Evolutionary conservation across 2,797 vertebrate species (phyloP).

Genomic region (Pagetopsis macropterus): DNA sequence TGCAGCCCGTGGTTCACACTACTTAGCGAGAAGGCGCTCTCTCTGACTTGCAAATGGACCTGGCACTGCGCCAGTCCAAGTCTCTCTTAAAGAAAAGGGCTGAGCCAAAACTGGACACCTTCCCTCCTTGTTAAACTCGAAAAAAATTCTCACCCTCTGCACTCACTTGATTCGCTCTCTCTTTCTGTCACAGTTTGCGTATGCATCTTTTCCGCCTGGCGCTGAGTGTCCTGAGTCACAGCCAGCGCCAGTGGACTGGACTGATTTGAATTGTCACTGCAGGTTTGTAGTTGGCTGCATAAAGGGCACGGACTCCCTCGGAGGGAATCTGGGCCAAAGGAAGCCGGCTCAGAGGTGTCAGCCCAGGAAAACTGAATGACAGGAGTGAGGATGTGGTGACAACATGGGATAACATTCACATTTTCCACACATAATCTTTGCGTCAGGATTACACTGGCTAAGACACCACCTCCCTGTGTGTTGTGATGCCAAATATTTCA

Average conservation of each 20-base stretch:
- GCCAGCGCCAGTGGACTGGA: slow-evolving; percentile 67
- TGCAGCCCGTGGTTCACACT: slow-evolving; percentile 64
- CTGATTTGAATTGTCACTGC: slow-evolving; percentile 75
- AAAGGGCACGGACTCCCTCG: slow-evolving; percentile 53
- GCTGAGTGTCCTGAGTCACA: slow-evolving; percentile 68
- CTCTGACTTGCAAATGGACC: slow-evolving; percentile 73
- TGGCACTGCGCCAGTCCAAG: slow-evolving; percentile 61
- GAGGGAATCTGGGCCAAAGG: slow-evolving; percentile 60
- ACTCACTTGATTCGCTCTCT: slow-evolving; percentile 12
- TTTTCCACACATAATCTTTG: slow-evolving; percentile 34
- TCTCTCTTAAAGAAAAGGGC: slow-evolving; percentile 47
- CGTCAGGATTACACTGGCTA: slow-evolving; percentile 47
- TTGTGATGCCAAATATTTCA: slow-evolving; percentile 24
- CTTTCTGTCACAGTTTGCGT: slow-evolving; percentile 36
- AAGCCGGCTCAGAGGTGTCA: slow-evolving; percentile 52
- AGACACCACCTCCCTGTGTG: not conserved
- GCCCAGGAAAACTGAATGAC: slow-evolving; percentile 40
- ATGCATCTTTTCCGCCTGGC: slow-evolving; percentile 57
- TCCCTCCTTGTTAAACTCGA: slow-evolving; percentile 53
- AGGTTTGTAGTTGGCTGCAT: slow-evolving; percentile 62
- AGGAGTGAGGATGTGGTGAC: slow-evolving; percentile 36
- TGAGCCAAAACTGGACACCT: slow-evolving; percentile 49
- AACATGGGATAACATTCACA: slow-evolving; percentile 35
- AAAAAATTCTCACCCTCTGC: slow-evolving; percentile 12
- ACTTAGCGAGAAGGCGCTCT: slow-evolving; percentile 58